Evolutionary conservation across 2,888 invertebrate species (phyloP).

Genomic region (Ectemnius continuus): DNA sequence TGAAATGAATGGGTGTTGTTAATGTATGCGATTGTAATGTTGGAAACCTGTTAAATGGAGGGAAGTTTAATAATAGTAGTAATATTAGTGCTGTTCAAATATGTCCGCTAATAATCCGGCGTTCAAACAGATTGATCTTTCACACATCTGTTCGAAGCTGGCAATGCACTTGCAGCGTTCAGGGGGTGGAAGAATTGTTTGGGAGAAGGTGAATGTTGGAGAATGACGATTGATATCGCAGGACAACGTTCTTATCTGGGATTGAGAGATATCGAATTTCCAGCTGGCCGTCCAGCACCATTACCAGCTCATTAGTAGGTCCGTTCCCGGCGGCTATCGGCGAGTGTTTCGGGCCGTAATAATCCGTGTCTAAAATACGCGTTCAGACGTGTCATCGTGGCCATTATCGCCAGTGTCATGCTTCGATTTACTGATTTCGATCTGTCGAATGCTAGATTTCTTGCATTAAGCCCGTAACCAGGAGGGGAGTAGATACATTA

Average conservation of each 20-base stretch:
- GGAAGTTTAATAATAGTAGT: not conserved
- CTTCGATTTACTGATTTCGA: conserved; percentile 9
- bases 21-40: too few species aligned
- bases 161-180: too few species aligned
- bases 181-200: too few species aligned
- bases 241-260: not conserved
- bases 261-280: conserved; percentile 1
- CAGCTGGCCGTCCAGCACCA: not conserved
- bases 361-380: conserved; percentile 9
- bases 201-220: too few species aligned
- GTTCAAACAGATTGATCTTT: conserved; percentile 9
- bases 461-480: conserved; percentile 9
- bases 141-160: not conserved
- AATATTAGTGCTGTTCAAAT: not conserved
- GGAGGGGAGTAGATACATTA: conserved; percentile 9
- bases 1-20: too few species aligned
- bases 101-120: not conserved
- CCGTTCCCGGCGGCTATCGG: not conserved
- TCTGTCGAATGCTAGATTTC: conserved; percentile 12
- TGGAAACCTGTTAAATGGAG: not conserved
- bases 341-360: not conserved
- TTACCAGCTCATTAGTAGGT: conserved; percentile 6
- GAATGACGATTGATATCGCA: too few species aligned
- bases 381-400: conserved; percentile 6
- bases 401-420: conserved; percentile 16